Conservation (phyloP, 2,797 vertebrate species). For the Tachyglossus aculeatus region DNA sequence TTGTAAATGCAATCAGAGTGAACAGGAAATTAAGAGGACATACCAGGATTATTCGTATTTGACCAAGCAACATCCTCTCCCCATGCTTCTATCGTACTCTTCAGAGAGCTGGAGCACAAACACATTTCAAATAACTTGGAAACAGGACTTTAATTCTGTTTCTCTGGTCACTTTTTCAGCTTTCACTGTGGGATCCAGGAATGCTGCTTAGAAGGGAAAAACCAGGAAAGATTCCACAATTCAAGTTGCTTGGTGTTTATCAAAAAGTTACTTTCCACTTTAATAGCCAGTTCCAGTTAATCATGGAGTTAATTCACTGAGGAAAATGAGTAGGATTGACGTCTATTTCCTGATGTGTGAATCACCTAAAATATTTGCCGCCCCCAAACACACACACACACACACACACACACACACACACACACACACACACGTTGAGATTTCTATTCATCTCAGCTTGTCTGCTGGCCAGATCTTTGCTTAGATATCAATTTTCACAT, state of each 20-base stretch:
- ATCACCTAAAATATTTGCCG: not conserved
- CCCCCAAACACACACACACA: too few relatives aligned
- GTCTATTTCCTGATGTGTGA: slow-evolving; percentile 2
- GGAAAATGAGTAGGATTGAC: not conserved
- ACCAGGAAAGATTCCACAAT: not conserved
- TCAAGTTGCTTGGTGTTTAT: not conserved
- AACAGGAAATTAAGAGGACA: not conserved
- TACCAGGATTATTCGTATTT: not conserved
- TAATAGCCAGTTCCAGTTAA: slow-evolving; percentile 11
- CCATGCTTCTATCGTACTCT: not conserved
- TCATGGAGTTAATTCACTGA: not conserved
- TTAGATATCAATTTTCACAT: not conserved
- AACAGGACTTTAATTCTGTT: not conserved
- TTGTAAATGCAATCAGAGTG: not conserved
- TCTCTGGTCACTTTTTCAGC: not conserved
- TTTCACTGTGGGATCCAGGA: too few relatives aligned
- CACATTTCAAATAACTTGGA: not conserved
- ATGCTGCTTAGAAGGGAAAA: too few relatives aligned
- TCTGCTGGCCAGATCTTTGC: not conserved
- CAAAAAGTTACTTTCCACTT: slow-evolving; percentile 1
- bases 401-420: too few relatives aligned
- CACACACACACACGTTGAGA: not conserved
- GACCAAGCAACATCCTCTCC: not conserved
- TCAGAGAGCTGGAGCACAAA: not conserved
- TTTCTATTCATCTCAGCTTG: not conserved